These are phyloP conservation scores for Cryptoblepharus egeriae DNA, from an alignment of 2,797 vertebrate species.

Conservation along the genomic window DNA sequence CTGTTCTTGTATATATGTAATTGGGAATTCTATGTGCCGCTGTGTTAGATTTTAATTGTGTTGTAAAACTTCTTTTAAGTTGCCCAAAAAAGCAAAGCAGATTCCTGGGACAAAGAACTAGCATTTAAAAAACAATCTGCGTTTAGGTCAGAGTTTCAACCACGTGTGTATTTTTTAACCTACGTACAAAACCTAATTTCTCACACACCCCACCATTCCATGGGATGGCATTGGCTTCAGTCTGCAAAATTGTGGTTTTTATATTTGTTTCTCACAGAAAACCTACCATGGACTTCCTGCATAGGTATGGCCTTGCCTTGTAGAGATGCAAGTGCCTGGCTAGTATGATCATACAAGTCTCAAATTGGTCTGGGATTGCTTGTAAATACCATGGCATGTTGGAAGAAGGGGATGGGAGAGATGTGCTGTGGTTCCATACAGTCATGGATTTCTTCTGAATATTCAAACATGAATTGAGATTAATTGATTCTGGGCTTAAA, in stretches of 20 bases:
- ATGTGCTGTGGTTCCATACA: no score
- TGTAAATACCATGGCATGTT: neutral
- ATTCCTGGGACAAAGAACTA: neutral
- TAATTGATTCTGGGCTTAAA: neutral
- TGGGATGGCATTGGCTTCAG: no score
- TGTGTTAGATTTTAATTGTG: neutral
- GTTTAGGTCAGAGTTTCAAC: neutral
- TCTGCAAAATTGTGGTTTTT: no score
- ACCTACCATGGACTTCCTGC: rapidly evolving
- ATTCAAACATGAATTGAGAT: neutral
- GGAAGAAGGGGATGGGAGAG: neutral
- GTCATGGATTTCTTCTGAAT: no score
- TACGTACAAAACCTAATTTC: neutral
- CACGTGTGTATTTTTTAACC: neutral
- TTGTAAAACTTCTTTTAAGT: neutral
- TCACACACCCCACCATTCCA: no score
- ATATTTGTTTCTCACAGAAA: no score
- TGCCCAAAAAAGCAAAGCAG: neutral
- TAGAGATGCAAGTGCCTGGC: rapidly evolving
- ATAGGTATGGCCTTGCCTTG: rapidly evolving
- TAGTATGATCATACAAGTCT: rapidly evolving
- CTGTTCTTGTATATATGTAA: neutral
- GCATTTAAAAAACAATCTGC: no score
- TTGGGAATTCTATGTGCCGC: neutral
- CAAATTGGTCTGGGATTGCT: neutral